These are phyloP conservation scores for Micronisus gabar DNA, from an alignment of 2,113 vertebrate genomes.

Conservation along the genomic window DNA sequence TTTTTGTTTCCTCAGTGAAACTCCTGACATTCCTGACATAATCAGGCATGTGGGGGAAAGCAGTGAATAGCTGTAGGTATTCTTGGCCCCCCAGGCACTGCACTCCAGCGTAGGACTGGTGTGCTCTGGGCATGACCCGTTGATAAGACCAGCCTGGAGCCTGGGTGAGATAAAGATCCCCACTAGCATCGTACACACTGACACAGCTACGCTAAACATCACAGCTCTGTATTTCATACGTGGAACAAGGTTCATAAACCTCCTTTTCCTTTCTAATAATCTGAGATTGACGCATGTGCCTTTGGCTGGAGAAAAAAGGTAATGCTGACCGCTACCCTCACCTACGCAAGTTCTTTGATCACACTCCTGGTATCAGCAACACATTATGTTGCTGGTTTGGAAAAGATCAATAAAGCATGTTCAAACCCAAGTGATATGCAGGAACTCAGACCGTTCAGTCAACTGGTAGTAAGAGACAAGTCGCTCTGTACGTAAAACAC, in stretches of 20 bases:
- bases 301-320: background rate
- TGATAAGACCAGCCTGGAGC: background rate
- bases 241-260: background rate
- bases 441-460: constrained; percentile 69
- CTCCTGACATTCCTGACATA: accelerated
- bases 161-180: background rate
- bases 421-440: constrained; percentile 60
- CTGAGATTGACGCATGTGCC: background rate
- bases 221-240: accelerated
- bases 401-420: constrained; percentile 68
- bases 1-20: background rate
- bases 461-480: constrained; percentile 64
- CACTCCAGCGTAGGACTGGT: background rate
- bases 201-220: background rate
- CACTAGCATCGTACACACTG: too few species aligned
- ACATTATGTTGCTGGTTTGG: background rate
- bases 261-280: background rate
- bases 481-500: constrained; percentile 34
- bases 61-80: background rate
- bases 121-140: accelerated
- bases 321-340: background rate
- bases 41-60: background rate
- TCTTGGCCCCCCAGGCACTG: background rate
- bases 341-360: background rate
- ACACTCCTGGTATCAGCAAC: background rate